These are phyloP conservation scores for Caenorhabditis wallacei DNA, from an alignment of 2,888 invertebrate species.

Conservation along the genomic window DNA sequence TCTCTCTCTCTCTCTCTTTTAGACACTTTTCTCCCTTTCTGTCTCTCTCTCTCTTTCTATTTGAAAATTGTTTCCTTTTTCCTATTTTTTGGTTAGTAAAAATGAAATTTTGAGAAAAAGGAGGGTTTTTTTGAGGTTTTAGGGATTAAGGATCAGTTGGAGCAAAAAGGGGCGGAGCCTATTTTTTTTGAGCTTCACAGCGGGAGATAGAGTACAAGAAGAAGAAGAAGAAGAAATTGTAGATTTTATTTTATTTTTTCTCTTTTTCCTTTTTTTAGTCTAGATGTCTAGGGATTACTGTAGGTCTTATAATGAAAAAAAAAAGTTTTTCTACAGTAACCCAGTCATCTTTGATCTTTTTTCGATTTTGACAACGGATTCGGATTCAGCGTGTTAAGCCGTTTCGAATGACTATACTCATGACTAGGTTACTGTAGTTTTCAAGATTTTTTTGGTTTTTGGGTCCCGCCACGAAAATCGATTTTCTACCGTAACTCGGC, in stretches of 20 bases:
- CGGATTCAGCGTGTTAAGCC: too few relatives aligned
- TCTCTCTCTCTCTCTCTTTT: neutral
- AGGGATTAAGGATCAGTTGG: neutral
- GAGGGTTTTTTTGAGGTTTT: neutral
- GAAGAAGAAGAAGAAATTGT: too few relatives aligned
- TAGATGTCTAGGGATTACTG: too few relatives aligned
- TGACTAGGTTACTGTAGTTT: too few relatives aligned
- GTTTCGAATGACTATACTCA: too few relatives aligned
- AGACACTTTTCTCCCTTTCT: conserved; percentile 13
- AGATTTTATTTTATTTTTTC: too few relatives aligned
- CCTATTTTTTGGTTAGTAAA: neutral
- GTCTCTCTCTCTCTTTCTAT: neutral
- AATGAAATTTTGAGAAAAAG: neutral
- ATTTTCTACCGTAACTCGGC: neutral
- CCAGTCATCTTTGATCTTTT: too few relatives aligned
- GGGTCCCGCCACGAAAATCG: neutral
- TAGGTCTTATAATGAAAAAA: too few relatives aligned
- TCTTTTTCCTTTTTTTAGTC: too few relatives aligned
- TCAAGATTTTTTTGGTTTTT: neutral
- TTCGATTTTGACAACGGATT: too few relatives aligned
- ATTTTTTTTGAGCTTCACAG: neutral
- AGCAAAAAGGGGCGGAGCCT: conserved; percentile 14
- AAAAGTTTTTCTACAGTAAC: too few relatives aligned
- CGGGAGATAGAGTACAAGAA: neutral
- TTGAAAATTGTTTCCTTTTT: conserved; percentile 1